These are phyloP conservation scores for Tinea trinotella DNA, from an alignment of 2,888 invertebrate species.

Conservation along the genomic window DNA sequence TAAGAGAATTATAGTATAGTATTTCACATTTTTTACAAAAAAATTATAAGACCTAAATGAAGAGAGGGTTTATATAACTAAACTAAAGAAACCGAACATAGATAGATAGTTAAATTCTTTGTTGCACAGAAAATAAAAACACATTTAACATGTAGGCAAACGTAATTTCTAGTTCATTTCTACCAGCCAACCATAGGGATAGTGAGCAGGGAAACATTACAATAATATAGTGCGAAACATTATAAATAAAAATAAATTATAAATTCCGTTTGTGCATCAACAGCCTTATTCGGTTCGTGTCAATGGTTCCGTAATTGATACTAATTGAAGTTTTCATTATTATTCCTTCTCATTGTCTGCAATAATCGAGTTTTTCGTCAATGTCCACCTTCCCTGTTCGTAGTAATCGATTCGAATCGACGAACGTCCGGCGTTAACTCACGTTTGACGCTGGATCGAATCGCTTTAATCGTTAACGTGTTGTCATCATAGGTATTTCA, in stretches of 20 bases:
- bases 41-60: too few relatives aligned
- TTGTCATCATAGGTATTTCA: slow-evolving; percentile 56
- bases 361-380: slow-evolving; percentile 56
- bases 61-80: too few relatives aligned
- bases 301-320: slow-evolving; percentile 65
- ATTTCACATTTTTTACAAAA: too few relatives aligned
- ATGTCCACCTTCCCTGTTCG: slow-evolving; percentile 45
- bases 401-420: slow-evolving; percentile 41
- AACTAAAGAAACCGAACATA: too few relatives aligned
- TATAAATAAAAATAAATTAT: slow-evolving; percentile 30
- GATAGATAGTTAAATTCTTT: too few relatives aligned
- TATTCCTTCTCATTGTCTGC: slow-evolving; percentile 46
- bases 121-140: too few relatives aligned
- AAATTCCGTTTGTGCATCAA: slow-evolving; percentile 49
- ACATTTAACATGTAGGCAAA: too few relatives aligned
- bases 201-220: too few relatives aligned
- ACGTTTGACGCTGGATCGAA: slow-evolving; percentile 67
- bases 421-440: slow-evolving; percentile 53
- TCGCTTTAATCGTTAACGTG: slow-evolving; percentile 62
- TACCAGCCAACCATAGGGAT: too few relatives aligned
- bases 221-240: too few relatives aligned
- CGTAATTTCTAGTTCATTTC: too few relatives aligned
- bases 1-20: too few relatives aligned
- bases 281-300: slow-evolving; percentile 47
- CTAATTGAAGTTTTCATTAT: slow-evolving; percentile 64